Percentiles rank a stretch among this genome's conserved stretches.
phyloP scores from a whole-genome alignment of 2,113 vertebrate genomes.

The Bungarus multicinctus region DNA sequence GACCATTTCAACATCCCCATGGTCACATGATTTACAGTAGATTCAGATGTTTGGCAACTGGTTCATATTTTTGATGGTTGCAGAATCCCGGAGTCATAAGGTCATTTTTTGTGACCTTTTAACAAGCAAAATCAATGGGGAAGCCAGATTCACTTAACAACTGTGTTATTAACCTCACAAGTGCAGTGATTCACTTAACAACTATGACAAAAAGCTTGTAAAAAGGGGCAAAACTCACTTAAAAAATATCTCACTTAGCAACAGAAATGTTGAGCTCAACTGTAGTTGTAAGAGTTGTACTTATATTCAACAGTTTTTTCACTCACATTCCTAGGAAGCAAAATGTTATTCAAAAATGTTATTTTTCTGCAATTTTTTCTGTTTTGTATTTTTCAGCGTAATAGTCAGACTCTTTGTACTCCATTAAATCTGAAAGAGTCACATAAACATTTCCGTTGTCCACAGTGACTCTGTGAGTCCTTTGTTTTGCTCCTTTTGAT shows the following conservation, averaged over 20 bases:
- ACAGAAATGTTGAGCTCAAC: not conserved
- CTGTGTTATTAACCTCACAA: not conserved
- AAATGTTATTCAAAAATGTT: not conserved
- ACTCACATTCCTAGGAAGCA: not conserved
- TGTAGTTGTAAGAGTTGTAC: not conserved
- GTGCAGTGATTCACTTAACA: not conserved
- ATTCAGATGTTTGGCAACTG: not conserved
- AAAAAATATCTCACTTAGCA: not conserved
- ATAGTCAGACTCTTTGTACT: conserved; percentile 84
- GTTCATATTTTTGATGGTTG: not conserved
- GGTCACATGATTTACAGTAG: not conserved
- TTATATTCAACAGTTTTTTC: conserved; percentile 4
- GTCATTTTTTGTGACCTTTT: not conserved
- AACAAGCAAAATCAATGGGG: not conserved
- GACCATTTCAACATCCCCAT: not conserved
- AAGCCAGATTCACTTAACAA: not conserved
- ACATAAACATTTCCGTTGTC: conserved; percentile 80
- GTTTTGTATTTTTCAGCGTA: conserved; percentile 82
- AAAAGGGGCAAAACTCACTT: not conserved
- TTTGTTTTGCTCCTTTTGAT: conserved; percentile 90
- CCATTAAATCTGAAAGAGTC: conserved; percentile 68
- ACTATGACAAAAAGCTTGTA: not conserved
- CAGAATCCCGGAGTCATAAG: not conserved
- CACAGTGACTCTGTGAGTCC: conserved; percentile 78
- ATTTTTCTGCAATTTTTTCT: conserved; percentile 52